Evolutionary conservation across 2,888 invertebrate genomes (phyloP).

Genomic region (Trilocha varians): DNA sequence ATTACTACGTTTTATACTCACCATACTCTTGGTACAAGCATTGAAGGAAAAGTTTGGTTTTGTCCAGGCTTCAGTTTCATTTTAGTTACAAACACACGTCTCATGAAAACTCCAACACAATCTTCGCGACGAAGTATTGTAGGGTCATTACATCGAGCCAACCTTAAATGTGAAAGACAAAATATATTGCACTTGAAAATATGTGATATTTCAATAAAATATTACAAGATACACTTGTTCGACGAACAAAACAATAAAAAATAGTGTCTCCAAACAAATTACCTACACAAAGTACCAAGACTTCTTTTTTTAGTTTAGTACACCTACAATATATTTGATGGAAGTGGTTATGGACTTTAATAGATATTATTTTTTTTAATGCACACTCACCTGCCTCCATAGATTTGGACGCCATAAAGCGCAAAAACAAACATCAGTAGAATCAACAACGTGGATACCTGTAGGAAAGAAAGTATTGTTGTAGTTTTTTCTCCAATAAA

Average conservation of each 20-base stretch:
- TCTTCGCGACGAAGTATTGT: constrained; percentile 86
- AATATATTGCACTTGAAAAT: not conserved
- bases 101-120: constrained; percentile 95
- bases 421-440: constrained; percentile 99
- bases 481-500: too few species aligned
- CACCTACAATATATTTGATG: too few species aligned
- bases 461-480: constrained; percentile 14
- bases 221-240: too few species aligned
- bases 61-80: constrained; percentile 92
- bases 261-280: too few species aligned
- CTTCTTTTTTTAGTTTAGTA: too few species aligned
- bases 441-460: constrained; percentile 96
- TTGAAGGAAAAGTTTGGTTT: constrained; percentile 92
- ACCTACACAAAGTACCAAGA: too few species aligned
- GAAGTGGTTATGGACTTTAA: too few species aligned
- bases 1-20: constrained; percentile 44
- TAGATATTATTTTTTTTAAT: too few species aligned
- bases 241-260: too few species aligned
- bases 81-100: constrained; percentile 97
- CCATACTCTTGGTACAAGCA: constrained; percentile 97
- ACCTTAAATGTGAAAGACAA: constrained; percentile 48
- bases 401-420: constrained; percentile 97
- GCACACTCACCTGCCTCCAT: constrained; percentile 85
- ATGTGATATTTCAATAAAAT: too few species aligned
- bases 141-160: constrained; percentile 98